Conservation (phyloP, 2,113 vertebrate genomes). For the Lasiurus cinereus region DNA sequence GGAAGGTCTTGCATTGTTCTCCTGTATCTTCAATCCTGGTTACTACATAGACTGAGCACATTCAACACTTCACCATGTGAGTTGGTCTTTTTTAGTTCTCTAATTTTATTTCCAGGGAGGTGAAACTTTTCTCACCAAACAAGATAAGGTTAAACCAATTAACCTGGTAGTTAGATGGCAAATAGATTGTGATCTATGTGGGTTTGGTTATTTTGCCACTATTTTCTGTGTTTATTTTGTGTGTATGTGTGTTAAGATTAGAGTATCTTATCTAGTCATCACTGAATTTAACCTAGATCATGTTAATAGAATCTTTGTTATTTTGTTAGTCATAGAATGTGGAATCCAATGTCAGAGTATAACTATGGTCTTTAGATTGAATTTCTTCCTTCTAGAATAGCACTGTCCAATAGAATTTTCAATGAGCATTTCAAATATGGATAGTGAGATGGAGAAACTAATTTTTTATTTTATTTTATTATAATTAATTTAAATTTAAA, state of each 20-base stretch:
- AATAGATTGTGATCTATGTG: not conserved
- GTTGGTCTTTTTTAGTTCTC: conserved; percentile 12
- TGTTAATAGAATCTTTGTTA: not conserved
- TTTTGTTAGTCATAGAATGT: not conserved
- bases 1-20: not conserved
- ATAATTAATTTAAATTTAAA: not conserved
- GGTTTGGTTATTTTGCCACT: not conserved
- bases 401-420: not conserved
- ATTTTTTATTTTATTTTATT: conserved; percentile 32
- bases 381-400: not conserved
- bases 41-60: not conserved
- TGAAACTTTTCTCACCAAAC: not conserved
- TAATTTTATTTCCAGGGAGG: not conserved
- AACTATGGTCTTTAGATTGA: not conserved
- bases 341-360: not conserved
- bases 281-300: not conserved
- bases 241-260: conserved; percentile 37
- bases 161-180: not conserved
- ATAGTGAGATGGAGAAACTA: not conserved
- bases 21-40: not conserved
- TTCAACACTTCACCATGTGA: not conserved
- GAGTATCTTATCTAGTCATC: not conserved
- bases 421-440: not conserved
- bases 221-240: conserved; percentile 21
- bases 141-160: conserved; percentile 26